Evolutionary conservation across 2,113 vertebrate genomes (phyloP), one percentile per base, ranked within the genome.

Genomic region (Mesoclemmys tuberculata): DNA sequence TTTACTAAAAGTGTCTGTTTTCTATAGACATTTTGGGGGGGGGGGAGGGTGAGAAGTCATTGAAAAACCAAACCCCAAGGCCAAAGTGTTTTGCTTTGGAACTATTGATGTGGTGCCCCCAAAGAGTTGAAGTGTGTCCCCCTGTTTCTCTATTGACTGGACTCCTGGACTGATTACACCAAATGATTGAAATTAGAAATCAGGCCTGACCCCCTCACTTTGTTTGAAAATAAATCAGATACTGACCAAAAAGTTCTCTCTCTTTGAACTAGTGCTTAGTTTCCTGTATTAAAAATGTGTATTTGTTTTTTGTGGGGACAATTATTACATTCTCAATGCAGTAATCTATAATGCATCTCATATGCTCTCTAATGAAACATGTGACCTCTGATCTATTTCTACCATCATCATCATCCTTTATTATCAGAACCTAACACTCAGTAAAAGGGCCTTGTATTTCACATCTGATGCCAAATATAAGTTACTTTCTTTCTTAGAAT

Each of bases 161-260:
- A 1, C 84, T 95, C 46, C 41, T 52, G 83, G 21, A 6, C 3
- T 74, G 44, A 78, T 21, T 82, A 52, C 31, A 89, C 52, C 48
- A 94, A 95, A 95, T 3, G 0, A 92, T 94, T 95, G 93, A 83
- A 83, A 89, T 48, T 56, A 82, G 48, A 93, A 95, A 52, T 77
- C 80, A 92, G 90, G 44, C n/a, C 90, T 84, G 85, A 95, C 95
- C 93, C 93, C 75, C 18, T 38, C 77, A 75, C 87, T 95, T 90
- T 94, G 74, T 75, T 71, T 44, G 75, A 87, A 82, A 87, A 94
- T 96, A 95, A 95, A 95, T 95, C 95, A 93, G 91, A 51, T 19
- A 35, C 49, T 11, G 35, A 94, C 31, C 13, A 82, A 80, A 82
- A 80, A 88, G n/a, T 38, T 58, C 44, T 58, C 68, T 87, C 82